Conservation (phyloP, 2,113 vertebrate species). For the Fulica atra region DNA sequence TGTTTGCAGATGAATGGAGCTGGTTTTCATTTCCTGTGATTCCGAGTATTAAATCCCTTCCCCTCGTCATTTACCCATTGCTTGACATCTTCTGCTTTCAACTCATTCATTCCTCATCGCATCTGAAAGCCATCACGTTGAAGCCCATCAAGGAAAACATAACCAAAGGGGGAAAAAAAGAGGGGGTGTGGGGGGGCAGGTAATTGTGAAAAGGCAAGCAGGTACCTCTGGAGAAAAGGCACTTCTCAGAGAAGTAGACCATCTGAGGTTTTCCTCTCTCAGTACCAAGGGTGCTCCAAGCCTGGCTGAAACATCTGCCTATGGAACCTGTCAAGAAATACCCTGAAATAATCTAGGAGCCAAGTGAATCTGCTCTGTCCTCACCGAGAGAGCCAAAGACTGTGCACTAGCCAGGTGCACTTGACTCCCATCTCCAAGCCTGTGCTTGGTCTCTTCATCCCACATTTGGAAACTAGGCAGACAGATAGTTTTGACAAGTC, state of each 20-base stretch:
- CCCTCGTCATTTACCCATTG: not conserved
- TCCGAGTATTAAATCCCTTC: not conserved
- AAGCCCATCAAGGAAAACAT: conserved; percentile 20
- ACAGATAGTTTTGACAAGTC: not conserved
- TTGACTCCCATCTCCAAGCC: not conserved
- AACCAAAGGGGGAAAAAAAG: not conserved
- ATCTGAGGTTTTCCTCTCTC: not conserved
- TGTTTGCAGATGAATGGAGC: conserved; percentile 40
- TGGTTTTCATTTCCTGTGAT: conserved; percentile 47
- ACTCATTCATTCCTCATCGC: not conserved
- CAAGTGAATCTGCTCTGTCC: not conserved
- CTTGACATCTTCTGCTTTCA: conserved; percentile 30
- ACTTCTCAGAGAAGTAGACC: not conserved
- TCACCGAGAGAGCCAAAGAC: not conserved
- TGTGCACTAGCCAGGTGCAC: not conserved
- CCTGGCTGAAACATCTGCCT: not conserved
- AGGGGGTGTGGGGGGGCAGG: not conserved
- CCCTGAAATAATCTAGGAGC: not conserved
- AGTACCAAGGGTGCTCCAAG: not conserved
- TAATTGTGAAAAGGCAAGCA: not conserved
- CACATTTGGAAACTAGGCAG: not conserved
- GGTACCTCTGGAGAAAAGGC: not conserved
- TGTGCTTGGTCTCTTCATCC: not conserved
- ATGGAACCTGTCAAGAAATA: not conserved
- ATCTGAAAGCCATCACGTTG: not conserved